Base-by-base conservation (phyloP, 2,113 vertebrate genomes). In the Sphyrna mokarran region DNA sequence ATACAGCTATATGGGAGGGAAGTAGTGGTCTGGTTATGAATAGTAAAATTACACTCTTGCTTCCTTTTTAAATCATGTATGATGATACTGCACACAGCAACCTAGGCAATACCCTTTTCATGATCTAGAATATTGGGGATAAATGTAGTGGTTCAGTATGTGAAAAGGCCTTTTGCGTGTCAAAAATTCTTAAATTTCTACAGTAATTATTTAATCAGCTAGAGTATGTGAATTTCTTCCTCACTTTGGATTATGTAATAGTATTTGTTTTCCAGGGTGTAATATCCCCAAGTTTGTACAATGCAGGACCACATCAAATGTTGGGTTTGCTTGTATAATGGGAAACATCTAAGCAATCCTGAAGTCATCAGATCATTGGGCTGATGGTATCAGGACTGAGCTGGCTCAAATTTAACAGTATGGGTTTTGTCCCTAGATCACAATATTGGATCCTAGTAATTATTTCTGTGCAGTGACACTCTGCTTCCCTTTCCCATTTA, bases 401-500 rank as follows among this genome's bases (percentile, higher is more conserved):
- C 16, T 93, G 68, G 40, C 40, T 76, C 23, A 48, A 72, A 95
- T 72, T 95, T 43, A 40, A 43, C 29, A 18, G 14, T 20, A 4
- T 29, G 66, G 37, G n/a, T 1, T 94, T 69, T 37, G 18, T 94
- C 37, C 8, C 66, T 40, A 23, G 63, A 22, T 70, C n/a, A n/a
- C 33, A 94, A 43, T 70, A 70, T 94, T 94, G 68, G 68, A 37
- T 48, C 29, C 6, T 70, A 33, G 40, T 29, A 40, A 54, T 70
- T 76, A 22, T 54, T 16, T 48, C 37, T 11, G 20, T 54, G 40
- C 26, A 72, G 29, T 23, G 66, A 54, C 89, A 95, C 69, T 69
- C 93, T 94, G 93, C 93, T 70, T 94, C 93, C 22, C 93, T 70
- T 94, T 94, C 40, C 68, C 69, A 54, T 76, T 72, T 26, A 54